phyloP scores from a whole-genome alignment of 2,797 vertebrate genomes.

The Scolopax rusticola region DNA sequence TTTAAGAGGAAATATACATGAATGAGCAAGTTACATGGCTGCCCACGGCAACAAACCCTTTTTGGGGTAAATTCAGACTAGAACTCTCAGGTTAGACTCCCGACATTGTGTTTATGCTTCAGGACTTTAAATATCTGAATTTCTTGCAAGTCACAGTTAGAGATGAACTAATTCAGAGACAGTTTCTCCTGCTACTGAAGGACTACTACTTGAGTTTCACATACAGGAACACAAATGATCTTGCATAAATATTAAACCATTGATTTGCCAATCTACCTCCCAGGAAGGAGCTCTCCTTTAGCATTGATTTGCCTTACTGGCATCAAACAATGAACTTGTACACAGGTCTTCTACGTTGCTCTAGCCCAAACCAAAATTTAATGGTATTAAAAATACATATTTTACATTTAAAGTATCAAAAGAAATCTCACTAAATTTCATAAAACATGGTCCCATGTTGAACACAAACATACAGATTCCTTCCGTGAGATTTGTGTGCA shows the following conservation, averaged over 20 bases:
- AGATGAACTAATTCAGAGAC: neutral
- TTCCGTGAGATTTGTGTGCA: neutral
- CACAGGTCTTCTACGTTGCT: neutral
- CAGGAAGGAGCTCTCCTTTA: neutral
- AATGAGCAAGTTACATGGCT: neutral
- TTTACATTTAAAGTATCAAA: neutral
- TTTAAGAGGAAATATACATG: neutral
- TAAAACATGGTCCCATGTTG: rapidly evolving
- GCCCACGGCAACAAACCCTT: neutral
- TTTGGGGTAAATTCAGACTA: neutral
- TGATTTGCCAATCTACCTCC: neutral
- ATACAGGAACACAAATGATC: neutral
- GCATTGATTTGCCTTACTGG: neutral
- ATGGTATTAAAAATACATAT: rapidly evolving
- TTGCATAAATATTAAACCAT: neutral
- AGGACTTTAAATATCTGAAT: neutral
- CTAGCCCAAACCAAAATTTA: neutral
- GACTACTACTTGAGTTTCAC: neutral
- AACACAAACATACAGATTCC: neutral
- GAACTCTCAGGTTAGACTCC: neutral
- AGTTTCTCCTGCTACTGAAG: neutral
- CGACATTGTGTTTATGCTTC: neutral
- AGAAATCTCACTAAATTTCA: neutral
- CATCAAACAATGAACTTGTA: neutral
- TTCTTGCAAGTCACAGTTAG: neutral